Conservation (phyloP, 2,113 vertebrate genomes). For the Chamaea fasciata region DNA sequence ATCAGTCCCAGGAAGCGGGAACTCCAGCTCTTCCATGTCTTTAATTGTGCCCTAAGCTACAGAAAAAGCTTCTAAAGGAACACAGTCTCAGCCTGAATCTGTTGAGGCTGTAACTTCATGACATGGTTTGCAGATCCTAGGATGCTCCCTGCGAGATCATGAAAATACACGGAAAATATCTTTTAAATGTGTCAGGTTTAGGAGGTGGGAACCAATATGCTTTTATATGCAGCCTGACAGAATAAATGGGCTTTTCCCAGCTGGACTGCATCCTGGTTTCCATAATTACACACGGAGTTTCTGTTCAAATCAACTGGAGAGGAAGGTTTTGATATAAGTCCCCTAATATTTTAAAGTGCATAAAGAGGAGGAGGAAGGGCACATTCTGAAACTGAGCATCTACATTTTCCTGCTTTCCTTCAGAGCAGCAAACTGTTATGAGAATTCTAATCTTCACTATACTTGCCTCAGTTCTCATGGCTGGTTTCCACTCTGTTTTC, state of each 20-base stretch:
- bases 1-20: not conserved
- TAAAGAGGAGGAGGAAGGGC: not conserved
- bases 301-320: not conserved
- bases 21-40: not conserved
- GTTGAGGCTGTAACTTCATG: not conserved
- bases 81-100: not conserved
- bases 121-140: not conserved
- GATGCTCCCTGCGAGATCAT: not conserved
- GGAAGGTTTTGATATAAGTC: not conserved
- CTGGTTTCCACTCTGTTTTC: slow-evolving; percentile 66
- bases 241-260: not conserved
- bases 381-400: not conserved
- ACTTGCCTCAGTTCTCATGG: slow-evolving; percentile 72
- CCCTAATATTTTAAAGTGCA: not conserved
- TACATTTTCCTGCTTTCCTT: slow-evolving; percentile 13
- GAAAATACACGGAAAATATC: not conserved
- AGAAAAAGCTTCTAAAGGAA: not conserved
- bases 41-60: not conserved
- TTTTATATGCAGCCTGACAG: not conserved
- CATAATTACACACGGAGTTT: not conserved
- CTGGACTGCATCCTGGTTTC: not conserved
- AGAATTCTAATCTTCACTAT: slow-evolving; percentile 47
- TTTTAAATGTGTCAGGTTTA: not conserved
- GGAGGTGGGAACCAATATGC: not conserved
- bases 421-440: not conserved